These are phyloP conservation scores for Neodiprion lecontei DNA, from an alignment of 1,140 invertebrate species.

Conservation along the genomic window DNA sequence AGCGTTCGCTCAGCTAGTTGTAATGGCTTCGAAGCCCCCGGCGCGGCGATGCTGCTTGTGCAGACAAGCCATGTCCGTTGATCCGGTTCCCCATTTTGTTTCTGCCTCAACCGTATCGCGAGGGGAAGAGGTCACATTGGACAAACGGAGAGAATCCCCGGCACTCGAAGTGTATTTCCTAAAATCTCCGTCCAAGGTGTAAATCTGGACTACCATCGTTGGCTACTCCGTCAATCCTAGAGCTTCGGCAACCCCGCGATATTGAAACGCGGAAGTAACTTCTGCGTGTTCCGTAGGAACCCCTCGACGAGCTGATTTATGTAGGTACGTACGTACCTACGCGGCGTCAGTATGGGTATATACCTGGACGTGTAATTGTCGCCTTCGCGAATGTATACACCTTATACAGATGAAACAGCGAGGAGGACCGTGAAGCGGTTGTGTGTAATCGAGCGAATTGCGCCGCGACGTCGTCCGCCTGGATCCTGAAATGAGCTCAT, in stretches of 20 bases:
- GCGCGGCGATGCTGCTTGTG: background rate
- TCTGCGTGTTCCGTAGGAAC: background rate
- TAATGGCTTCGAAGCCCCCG: background rate
- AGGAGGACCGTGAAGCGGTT: background rate
- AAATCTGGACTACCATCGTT: too few relatives aligned
- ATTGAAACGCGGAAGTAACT: too few relatives aligned
- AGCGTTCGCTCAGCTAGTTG: background rate
- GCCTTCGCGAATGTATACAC: background rate
- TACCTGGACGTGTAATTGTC: background rate
- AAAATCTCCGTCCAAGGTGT: too few relatives aligned
- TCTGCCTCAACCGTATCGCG: background rate
- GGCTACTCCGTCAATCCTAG: too few relatives aligned
- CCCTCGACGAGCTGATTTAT: background rate
- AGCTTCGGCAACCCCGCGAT: too few relatives aligned
- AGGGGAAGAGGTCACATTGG: background rate
- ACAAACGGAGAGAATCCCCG: background rate
- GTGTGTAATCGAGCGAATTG: background rate
- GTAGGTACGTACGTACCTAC: too few relatives aligned
- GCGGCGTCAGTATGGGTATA: too few relatives aligned
- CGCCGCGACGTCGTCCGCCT: background rate
- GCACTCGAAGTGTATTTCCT: background rate
- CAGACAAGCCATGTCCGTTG: background rate
- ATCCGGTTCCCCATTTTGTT: too few relatives aligned
- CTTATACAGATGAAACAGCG: too few relatives aligned
- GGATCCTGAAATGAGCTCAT: slow-evolving; percentile 2